Evolutionary conservation across 1,140 invertebrate species (phyloP), one percentile per base, ranked within the genome.

Genomic region (Cydia amplana): DNA sequence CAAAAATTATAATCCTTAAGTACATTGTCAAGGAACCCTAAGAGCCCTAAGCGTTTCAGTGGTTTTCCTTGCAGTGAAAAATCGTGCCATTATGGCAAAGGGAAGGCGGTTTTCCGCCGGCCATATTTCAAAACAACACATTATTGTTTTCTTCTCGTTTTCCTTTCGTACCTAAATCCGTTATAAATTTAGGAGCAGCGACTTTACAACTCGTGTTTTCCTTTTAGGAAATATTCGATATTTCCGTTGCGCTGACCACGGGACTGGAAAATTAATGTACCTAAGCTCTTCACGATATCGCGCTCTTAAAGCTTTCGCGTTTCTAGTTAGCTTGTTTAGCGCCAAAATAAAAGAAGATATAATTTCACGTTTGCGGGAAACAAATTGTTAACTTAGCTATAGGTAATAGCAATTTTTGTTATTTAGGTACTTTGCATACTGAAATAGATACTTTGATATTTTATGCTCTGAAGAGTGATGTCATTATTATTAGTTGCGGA

Each of bases 81-180:
- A 91, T 91, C 87, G 85, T 76, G 76, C 88, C 82, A 91, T 90
- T 91, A 87, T 80, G 74, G 82, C 74, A 81, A 81, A 82, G 81
- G 88, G 82, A 83, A 80, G 82, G 80, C 78, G 46, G 73, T 77
- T 77, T 80, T 77, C 79, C 76, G 72, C 49, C 77, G 83, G 79
- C 84, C 86, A 81, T 92, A 90, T 90, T 90, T 91, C 90, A 91
- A 88, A 92, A 88, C 87, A 91, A 87, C 90, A 86, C 87, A 86
- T 92, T 92, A 91, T 87, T 92, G 87, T 89, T 90, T 90, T 86
- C 83, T 88, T 84, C 81, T 86, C 78, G 80, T 88, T 90, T 86
- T 85, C 65, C 83, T 85, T 87, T 83, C 80, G 82, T 65, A 82
- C 81, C 83, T 86, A 84, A 88, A 87, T 75, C 77, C 79, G 82